These are phyloP conservation scores for Galemys pyrenaicus DNA, from an alignment of 2,113 vertebrate species.

Conservation along the genomic window DNA sequence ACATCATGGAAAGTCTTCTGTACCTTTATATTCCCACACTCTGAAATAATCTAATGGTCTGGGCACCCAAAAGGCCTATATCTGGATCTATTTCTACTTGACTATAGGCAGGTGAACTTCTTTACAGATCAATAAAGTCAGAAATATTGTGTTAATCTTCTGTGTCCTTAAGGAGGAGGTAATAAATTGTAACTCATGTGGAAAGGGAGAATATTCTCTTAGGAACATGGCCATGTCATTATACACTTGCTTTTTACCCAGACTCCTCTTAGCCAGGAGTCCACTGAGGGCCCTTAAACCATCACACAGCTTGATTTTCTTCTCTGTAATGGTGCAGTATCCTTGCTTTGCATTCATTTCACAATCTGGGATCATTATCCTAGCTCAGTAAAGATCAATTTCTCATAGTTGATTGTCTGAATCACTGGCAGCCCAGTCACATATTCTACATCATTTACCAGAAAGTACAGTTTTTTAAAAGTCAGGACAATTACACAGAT, in stretches of 20 bases:
- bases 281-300: neutral
- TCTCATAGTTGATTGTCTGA: conserved; percentile 56
- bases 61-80: neutral
- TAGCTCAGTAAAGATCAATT: conserved; percentile 60
- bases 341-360: conserved; percentile 42
- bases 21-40: neutral
- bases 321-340: neutral
- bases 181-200: neutral
- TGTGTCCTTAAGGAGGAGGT: neutral
- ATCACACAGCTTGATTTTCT: conserved; percentile 42
- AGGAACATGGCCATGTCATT: neutral
- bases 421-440: conserved; percentile 33
- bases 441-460: conserved; percentile 58
- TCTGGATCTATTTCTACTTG: neutral
- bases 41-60: neutral
- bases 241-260: neutral
- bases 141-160: neutral
- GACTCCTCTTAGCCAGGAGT: neutral
- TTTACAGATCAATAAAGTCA: neutral
- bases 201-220: neutral
- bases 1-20: neutral
- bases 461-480: conserved; percentile 40
- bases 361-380: conserved; percentile 58
- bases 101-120: neutral
- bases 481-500: conserved; percentile 36